These are phyloP conservation scores for Poecilus cupreus DNA, from an alignment of 2,888 invertebrate genomes.

Conservation along the genomic window DNA sequence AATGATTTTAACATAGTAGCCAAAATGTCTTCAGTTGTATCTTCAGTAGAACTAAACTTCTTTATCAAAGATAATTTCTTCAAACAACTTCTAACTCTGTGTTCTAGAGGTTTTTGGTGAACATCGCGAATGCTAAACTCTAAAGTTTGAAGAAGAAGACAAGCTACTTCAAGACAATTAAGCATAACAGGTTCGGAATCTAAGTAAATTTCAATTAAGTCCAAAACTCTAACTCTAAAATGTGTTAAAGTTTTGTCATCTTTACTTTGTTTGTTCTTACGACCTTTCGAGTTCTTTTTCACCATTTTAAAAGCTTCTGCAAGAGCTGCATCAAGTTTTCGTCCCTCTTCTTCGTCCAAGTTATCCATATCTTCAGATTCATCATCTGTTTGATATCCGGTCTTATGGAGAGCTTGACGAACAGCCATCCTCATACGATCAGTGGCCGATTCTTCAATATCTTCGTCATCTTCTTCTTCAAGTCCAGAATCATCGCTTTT, in stretches of 20 bases:
- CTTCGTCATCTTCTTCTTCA: constrained; percentile 74
- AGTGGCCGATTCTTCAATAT: constrained; percentile 79
- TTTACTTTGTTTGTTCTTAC: constrained; percentile 75
- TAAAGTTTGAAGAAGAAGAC: constrained; percentile 80
- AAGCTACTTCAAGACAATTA: constrained; percentile 81
- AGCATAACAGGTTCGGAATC: constrained; percentile 82
- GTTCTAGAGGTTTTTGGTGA: constrained; percentile 80
- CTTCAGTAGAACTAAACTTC: constrained; percentile 77
- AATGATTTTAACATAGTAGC: constrained; percentile 76
- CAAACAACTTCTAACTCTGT: constrained; percentile 78
- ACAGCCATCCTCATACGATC: constrained; percentile 84
- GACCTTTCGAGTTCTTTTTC: constrained; percentile 73
- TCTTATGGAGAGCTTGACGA: constrained; percentile 81
- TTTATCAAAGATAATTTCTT: constrained; percentile 78
- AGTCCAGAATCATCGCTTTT: constrained; percentile 65
- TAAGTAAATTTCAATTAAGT: constrained; percentile 83
- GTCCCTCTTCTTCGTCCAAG: constrained; percentile 85
- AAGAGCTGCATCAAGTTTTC: constrained; percentile 79
- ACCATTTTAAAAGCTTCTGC: constrained; percentile 83
- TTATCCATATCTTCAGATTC: constrained; percentile 85
- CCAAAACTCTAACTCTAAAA: constrained; percentile 84
- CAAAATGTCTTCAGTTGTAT: constrained; percentile 75
- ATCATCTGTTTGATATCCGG: constrained; percentile 77
- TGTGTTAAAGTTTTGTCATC: constrained; percentile 81
- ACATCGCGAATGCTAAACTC: constrained; percentile 83